These are phyloP conservation scores for Fabriciana adippe DNA, from an alignment of 2,888 invertebrate genomes.

Conservation along the genomic window DNA sequence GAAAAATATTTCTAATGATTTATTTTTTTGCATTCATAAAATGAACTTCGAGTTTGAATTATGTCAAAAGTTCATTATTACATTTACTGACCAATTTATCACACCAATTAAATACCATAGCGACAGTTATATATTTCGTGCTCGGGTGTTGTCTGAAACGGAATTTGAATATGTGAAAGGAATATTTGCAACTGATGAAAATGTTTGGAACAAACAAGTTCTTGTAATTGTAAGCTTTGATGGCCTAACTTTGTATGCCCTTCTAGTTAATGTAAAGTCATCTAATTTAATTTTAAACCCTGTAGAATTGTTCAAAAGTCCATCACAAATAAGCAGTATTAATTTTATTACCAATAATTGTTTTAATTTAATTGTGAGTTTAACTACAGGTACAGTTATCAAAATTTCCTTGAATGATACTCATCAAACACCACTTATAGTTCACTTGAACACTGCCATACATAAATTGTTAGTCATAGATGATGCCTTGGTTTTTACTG, in stretches of 20 bases:
- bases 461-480: constrained; percentile 51
- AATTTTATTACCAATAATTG: constrained; percentile 46
- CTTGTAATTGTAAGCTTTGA: constrained; percentile 41
- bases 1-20: constrained; percentile 49
- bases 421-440: constrained; percentile 43
- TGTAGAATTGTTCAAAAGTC: constrained; percentile 58
- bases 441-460: constrained; percentile 64
- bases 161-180: constrained; percentile 28
- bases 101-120: constrained; percentile 10
- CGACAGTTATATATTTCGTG: constrained; percentile 23
- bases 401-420: constrained; percentile 48
- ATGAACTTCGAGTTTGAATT: constrained; percentile 53
- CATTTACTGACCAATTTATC: background rate
- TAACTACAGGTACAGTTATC: constrained; percentile 63
- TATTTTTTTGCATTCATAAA: constrained; percentile 53
- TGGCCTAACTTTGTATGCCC: constrained; percentile 26
- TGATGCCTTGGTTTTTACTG: constrained; percentile 59
- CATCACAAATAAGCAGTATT: constrained; percentile 59
- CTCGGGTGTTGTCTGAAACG: constrained; percentile 18
- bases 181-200: constrained; percentile 27
- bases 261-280: constrained; percentile 25
- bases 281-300: constrained; percentile 41
- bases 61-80: constrained; percentile 37
- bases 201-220: constrained; percentile 23
- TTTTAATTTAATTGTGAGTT: constrained; percentile 52